Evolutionary conservation across 2,797 vertebrate species (phyloP), one percentile per base, ranked within the genome.

Genomic region (Sylvilagus floridanus): DNA sequence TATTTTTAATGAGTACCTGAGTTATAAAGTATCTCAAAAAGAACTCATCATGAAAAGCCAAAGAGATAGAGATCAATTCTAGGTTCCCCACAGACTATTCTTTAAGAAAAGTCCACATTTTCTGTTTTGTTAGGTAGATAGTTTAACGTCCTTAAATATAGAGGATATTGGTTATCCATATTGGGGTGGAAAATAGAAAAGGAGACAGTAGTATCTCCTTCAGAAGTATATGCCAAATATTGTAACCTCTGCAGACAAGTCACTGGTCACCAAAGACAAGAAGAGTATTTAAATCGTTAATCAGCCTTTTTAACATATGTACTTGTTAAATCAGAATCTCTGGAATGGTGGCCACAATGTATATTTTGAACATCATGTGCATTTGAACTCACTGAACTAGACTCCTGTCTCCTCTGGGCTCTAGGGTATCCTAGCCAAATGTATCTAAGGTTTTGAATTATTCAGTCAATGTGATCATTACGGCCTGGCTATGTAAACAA

Each of bases 371-470:
- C 32, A 16, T 81, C 52, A 83, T 68, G 72, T 86, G 13, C 21
- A 35, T 89, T 68, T 95, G 84, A 28, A 52, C n/a, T 19, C 68
- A 77, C 24, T 83, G 6, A 42, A 72, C 73, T 86, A 83, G 26
- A 63, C 14, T 81, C 47, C 66, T 35, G 14, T 26, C 54, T 91
- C 66, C 62, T 84, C 76, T 66, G 52, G n/a, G 69, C 88, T 86
- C 4, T 93, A 57, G 10, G 30, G 79, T 32, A 65, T 84, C 83
- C 84, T 91, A 37, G 94, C 60, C 50, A 94, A 32, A 84, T 21
- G 13, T 19, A 81, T 73, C 69, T 88, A 62, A 92, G 82, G 54
- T 81, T 63, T 47, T 92, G 73, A 76, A 87, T 95, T 95, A 91
- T 81, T 84, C 52, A 84, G 11, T 90, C 7, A 13, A 5, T 73